Percentiles rank a stretch among this genome's conserved stretches.
Evolutionary conservation across 2,888 invertebrate species (phyloP).

Genomic region (Catonia carolina): DNA sequence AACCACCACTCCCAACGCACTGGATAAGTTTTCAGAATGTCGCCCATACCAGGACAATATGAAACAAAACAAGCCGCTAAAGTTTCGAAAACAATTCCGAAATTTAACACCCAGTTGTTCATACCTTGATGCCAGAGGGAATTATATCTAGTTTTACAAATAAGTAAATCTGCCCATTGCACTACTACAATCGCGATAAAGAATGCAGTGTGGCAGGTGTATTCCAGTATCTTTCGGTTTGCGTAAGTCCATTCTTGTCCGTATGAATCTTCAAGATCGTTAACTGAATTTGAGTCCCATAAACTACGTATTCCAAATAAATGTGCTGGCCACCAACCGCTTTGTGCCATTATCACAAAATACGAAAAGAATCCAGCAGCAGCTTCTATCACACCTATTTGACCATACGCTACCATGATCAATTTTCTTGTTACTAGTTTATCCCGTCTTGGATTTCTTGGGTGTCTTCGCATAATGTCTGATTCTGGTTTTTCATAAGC

Average conservation of each 20-base stretch:
- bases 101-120: slow-evolving; percentile 57
- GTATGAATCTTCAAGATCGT: slow-evolving; percentile 61
- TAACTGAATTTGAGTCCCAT: slow-evolving; percentile 62
- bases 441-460: slow-evolving; percentile 46
- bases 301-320: slow-evolving; percentile 60
- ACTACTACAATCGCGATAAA: slow-evolving; percentile 71
- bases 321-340: slow-evolving; percentile 64
- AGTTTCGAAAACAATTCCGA: slow-evolving; percentile 56
- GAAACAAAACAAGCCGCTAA: slow-evolving; percentile 58
- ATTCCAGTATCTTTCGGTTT: slow-evolving; percentile 61
- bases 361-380: slow-evolving; percentile 73
- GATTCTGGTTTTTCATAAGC: slow-evolving; percentile 70
- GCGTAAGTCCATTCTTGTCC: slow-evolving; percentile 66
- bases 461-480: slow-evolving; percentile 61
- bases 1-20: slow-evolving; percentile 63
- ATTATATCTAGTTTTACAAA: slow-evolving; percentile 69
- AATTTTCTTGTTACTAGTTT: slow-evolving; percentile 51
- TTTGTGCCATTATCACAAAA: slow-evolving; percentile 69
- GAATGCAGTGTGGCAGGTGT: slow-evolving; percentile 70
- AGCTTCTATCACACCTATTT: slow-evolving; percentile 80
- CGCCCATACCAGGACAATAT: slow-evolving; percentile 62
- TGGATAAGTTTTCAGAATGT: slow-evolving; percentile 61
- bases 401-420: slow-evolving; percentile 76
- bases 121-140: slow-evolving; percentile 70
- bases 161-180: slow-evolving; percentile 70